Percentiles rank a stretch among this genome's conserved stretches.
Conservation (phyloP, 2,113 vertebrate species). For the Bufo gargarizans region DNA sequence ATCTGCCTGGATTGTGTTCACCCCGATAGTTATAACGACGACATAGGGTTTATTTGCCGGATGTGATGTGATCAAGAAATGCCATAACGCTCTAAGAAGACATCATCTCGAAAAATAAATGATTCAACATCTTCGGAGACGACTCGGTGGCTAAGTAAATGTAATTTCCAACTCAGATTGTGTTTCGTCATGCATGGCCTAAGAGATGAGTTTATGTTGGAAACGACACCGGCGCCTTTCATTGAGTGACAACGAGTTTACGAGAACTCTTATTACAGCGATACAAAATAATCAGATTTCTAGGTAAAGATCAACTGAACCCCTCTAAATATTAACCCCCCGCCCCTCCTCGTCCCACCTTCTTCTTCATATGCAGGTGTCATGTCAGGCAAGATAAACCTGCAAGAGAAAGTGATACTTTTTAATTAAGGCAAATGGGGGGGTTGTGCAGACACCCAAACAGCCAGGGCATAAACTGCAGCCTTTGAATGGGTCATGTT, state of each 20-base stretch:
- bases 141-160: neutral
- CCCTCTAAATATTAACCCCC: neutral
- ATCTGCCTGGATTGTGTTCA: no score
- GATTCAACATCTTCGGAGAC: neutral
- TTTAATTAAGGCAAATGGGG: conserved; percentile 47
- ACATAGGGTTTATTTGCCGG: neutral
- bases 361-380: conserved; percentile 28
- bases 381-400: conserved; percentile 36
- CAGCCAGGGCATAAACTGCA: conserved; percentile 23
- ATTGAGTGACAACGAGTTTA: neutral
- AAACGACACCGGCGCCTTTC: neutral
- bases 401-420: conserved; percentile 31
- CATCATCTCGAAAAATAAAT: neutral
- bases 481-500: conserved; percentile 49
- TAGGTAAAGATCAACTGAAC: neutral
- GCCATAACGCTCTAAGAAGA: neutral
- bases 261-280: neutral
- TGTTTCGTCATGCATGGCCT: neutral
- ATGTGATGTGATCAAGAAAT: neutral
- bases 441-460: conserved; percentile 53
- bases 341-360: neutral
- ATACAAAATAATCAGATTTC: neutral
- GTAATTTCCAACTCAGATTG: neutral
- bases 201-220: neutral
- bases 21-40: no score